These are phyloP conservation scores for Hippocampus abdominalis DNA, from an alignment of 2,113 vertebrate genomes.

Conservation along the genomic window DNA sequence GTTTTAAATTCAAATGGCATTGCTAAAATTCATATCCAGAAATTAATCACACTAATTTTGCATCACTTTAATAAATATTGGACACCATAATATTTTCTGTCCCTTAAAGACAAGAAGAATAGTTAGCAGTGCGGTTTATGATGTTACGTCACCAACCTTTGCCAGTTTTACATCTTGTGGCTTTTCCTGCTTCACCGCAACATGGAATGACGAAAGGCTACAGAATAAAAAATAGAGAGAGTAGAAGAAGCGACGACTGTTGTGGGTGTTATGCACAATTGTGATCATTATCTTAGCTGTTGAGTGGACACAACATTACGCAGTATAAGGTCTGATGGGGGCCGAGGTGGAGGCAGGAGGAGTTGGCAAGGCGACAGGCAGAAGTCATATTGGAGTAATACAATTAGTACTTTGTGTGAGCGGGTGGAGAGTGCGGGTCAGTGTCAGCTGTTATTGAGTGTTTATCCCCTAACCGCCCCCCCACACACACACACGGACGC, in stretches of 20 bases:
- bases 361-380: slow-evolving; percentile 42
- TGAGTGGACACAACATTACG: slow-evolving; percentile 66
- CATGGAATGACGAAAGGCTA: slow-evolving; percentile 18
- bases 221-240: slow-evolving; percentile 43
- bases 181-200: neutral
- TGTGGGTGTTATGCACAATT: slow-evolving; percentile 67
- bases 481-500: slow-evolving; percentile 22
- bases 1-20: no score
- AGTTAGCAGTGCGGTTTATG: no score
- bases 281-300: slow-evolving; percentile 76
- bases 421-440: slow-evolving; percentile 71
- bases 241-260: slow-evolving; percentile 49
- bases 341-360: slow-evolving; percentile 20
- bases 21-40: no score
- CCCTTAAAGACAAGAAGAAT: no score
- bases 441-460: slow-evolving; percentile 79
- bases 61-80: no score
- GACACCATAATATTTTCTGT: no score
- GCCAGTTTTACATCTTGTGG: no score
- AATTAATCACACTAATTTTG: no score
- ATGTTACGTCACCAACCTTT: no score
- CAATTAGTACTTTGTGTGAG: slow-evolving; percentile 78
- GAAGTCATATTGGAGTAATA: slow-evolving; percentile 74
- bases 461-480: slow-evolving; percentile 65
- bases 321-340: slow-evolving; percentile 57